Percentiles rank a stretch among this genome's conserved stretches.
phyloP scores from a whole-genome alignment of 2,888 invertebrate species.

The Nephrotoma guestfalica region DNA sequence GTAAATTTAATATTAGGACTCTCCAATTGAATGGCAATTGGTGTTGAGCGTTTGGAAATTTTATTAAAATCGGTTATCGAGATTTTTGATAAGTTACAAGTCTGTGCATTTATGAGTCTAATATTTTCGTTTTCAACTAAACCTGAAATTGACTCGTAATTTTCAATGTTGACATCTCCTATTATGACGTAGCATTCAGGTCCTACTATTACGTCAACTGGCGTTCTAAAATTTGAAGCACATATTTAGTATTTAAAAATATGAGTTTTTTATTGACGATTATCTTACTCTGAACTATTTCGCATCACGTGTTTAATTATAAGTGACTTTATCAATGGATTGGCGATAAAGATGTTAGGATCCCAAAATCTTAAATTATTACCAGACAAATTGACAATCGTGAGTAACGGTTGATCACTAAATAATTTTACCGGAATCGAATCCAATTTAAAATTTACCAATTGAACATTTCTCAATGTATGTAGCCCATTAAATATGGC shows the following conservation, averaged over 20 bases:
- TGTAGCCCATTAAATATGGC: background rate
- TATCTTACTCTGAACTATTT: background rate
- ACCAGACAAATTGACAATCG: background rate
- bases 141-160: background rate
- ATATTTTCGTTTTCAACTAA: background rate
- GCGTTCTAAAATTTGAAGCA: background rate
- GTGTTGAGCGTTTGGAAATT: background rate
- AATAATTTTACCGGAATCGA: background rate
- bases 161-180: background rate
- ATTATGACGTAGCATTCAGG: background rate
- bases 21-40: background rate
- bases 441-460: background rate
- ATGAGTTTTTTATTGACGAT: background rate
- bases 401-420: background rate
- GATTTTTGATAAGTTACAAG: background rate
- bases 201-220: background rate
- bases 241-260: background rate
- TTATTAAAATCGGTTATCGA: background rate
- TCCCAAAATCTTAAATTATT: background rate
- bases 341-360: background rate
- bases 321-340: background rate
- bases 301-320: background rate
- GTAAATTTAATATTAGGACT: background rate
- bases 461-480: background rate
- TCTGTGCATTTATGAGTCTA: background rate